These are phyloP conservation scores for Tetragnatha montana DNA, from an alignment of 2,888 invertebrate genomes.

Conservation along the genomic window DNA sequence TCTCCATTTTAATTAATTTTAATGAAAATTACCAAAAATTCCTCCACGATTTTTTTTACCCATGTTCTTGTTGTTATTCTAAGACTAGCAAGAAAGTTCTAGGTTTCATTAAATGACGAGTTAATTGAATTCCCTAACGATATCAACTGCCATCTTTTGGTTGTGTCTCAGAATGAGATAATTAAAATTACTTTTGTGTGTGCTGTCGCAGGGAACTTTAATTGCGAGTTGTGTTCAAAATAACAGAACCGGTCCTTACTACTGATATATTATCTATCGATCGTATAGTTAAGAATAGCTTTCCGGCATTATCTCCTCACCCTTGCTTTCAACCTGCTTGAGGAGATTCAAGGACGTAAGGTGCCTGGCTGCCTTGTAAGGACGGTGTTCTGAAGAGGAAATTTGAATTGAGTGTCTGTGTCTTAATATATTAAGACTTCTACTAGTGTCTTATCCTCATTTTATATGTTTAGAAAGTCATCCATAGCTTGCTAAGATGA, in stretches of 20 bases:
- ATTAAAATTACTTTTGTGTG: not conserved
- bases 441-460: no score
- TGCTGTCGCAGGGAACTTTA: not conserved
- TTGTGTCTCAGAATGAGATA: not conserved
- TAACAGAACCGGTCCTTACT: not conserved
- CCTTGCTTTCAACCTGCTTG: not conserved
- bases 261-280: not conserved
- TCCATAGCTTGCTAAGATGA: no score
- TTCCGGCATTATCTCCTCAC: not conserved
- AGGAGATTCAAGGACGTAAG: no score
- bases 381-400: no score
- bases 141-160: not conserved
- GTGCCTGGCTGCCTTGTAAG: no score
- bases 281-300: not conserved
- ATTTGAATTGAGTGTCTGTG: no score
- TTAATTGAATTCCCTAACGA: not conserved
- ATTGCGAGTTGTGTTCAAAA: not conserved
- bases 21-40: not conserved
- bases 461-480: no score
- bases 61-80: not conserved
- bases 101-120: slow-evolving; percentile 1
- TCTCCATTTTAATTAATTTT: no score
- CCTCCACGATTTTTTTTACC: not conserved
- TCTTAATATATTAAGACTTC: no score
- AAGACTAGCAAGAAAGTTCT: not conserved